phyloP scores from a whole-genome alignment of 2,113 vertebrate species.

The Chloebia gouldiae region DNA sequence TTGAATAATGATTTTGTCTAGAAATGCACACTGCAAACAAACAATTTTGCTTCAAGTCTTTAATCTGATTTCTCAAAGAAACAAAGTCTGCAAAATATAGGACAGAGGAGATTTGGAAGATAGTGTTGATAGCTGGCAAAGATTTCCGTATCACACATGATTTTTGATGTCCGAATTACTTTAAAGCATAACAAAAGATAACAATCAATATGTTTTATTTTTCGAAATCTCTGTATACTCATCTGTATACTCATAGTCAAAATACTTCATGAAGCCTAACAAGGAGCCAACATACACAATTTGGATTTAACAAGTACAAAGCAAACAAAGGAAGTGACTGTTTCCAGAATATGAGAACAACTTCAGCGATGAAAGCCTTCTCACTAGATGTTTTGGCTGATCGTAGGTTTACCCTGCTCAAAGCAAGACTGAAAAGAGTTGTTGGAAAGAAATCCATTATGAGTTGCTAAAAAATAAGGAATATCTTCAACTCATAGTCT shows the following conservation, averaged over 20 bases:
- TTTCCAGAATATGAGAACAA: neutral
- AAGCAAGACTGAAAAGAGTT: neutral
- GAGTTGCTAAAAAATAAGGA: neutral
- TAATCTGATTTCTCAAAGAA: neutral
- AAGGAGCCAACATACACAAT: neutral
- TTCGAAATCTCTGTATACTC: neutral
- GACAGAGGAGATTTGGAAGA: neutral
- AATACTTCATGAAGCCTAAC: neutral
- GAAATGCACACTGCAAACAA: neutral
- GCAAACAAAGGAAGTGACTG: neutral
- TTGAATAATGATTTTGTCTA: neutral
- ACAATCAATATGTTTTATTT: neutral
- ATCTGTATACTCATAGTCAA: neutral
- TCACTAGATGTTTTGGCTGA: neutral
- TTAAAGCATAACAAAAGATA: neutral
- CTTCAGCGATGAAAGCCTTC: neutral
- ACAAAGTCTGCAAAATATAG: neutral
- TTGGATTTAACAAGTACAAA: neutral
- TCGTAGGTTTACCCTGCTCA: neutral
- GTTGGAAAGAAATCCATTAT: neutral
- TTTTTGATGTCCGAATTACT: neutral
- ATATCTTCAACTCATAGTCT: neutral
- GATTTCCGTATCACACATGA: rapidly evolving
- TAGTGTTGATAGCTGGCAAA: neutral
- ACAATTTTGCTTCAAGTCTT: neutral